Evolutionary conservation across 2,113 vertebrate genomes (phyloP).

Genomic region (Cnemophilus loriae): DNA sequence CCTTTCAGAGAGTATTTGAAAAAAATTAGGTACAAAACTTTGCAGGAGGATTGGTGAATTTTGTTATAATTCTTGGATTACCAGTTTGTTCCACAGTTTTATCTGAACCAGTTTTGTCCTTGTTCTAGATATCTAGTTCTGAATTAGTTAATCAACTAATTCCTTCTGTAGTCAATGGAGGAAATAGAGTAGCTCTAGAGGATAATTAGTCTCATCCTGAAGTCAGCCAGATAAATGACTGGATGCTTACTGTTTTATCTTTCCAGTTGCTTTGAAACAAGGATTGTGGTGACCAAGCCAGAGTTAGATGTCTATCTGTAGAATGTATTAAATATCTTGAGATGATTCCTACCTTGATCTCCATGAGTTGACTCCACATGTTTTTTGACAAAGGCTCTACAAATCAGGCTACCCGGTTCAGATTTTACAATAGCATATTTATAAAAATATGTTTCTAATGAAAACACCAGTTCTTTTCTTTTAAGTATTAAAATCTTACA

Average conservation of each 20-base stretch:
- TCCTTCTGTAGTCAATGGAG: neutral
- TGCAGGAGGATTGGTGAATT: neutral
- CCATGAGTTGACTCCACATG: neutral
- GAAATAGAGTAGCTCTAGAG: neutral
- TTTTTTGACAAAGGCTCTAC: neutral
- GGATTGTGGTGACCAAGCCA: neutral
- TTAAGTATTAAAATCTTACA: neutral
- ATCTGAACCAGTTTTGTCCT: neutral
- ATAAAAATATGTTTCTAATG: neutral
- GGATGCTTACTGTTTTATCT: neutral
- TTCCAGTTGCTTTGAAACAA: neutral
- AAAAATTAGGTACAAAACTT: neutral
- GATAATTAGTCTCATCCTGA: neutral
- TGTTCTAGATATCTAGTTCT: neutral
- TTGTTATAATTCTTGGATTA: neutral
- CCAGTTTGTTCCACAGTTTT: neutral
- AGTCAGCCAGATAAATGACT: neutral
- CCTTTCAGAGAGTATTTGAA: neutral
- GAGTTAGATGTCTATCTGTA: neutral
- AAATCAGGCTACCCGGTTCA: neutral
- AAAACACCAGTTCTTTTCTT: neutral
- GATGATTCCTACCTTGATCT: neutral
- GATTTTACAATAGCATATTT: neutral
- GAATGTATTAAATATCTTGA: neutral
- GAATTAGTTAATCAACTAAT: neutral